Conservation (phyloP, 2,888 invertebrate genomes). For the Lasioglossum malachurum region DNA sequence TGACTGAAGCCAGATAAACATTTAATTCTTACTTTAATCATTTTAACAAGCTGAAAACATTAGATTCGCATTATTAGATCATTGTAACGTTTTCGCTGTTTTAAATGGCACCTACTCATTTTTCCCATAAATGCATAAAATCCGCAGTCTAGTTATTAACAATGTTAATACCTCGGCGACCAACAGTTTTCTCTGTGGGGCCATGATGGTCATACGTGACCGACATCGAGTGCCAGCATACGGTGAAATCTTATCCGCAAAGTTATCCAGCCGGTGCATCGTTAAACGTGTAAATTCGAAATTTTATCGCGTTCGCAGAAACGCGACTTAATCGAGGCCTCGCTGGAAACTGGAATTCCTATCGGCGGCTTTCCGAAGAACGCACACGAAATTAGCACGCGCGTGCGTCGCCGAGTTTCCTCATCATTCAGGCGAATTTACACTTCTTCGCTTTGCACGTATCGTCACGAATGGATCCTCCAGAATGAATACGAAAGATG, state of each 20-base stretch:
- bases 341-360: neutral
- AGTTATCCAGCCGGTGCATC: slow-evolving; percentile 18
- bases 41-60: too few relatives aligned
- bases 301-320: slow-evolving; percentile 51
- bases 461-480: neutral
- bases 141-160: neutral
- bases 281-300: slow-evolving; percentile 35
- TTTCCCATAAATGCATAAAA: too few relatives aligned
- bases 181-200: neutral
- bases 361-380: neutral
- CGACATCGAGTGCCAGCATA: neutral
- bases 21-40: too few relatives aligned
- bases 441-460: neutral
- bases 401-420: neutral
- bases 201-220: neutral
- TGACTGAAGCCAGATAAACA: too few relatives aligned
- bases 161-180: neutral
- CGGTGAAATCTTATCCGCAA: slow-evolving; percentile 34
- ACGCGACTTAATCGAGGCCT: slow-evolving; percentile 7
- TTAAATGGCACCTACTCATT: too few relatives aligned
- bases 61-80: too few relatives aligned
- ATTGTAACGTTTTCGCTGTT: too few relatives aligned
- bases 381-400: slow-evolving; percentile 3
- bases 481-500: too few relatives aligned
- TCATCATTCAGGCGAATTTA: slow-evolving; percentile 9